Percentiles rank a stretch among this genome's conserved stretches.
phyloP scores from a whole-genome alignment of 2,113 vertebrate species.

The Charadrius vociferus region DNA sequence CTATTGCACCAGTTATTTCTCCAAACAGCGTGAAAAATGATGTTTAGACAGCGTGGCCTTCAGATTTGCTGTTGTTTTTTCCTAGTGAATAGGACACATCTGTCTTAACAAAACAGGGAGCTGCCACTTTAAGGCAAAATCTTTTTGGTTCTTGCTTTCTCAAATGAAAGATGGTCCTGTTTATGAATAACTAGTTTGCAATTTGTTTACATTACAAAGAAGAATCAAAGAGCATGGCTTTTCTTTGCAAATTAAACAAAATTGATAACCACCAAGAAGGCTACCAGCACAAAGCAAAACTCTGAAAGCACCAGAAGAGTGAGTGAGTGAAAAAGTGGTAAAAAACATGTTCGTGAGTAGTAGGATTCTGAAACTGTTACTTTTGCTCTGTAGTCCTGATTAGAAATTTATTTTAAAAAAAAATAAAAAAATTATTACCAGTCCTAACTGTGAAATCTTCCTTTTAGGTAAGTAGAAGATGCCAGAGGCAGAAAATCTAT shows the following conservation, averaged over 20 bases:
- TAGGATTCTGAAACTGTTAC: neutral
- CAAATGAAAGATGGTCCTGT: neutral
- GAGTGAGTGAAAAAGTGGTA: neutral
- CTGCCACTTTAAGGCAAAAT: slow-evolving; percentile 1
- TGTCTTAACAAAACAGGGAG: neutral
- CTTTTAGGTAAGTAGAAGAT: neutral
- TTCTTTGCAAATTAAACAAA: neutral
- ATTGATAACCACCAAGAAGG: neutral
- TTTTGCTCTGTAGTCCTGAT: neutral
- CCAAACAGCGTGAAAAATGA: neutral
- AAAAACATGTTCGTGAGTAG: neutral
- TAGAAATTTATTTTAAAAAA: neutral
- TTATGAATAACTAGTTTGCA: neutral
- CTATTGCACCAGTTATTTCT: neutral
- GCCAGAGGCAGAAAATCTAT: neutral
- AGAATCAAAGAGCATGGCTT: neutral
- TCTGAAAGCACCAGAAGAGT: neutral
- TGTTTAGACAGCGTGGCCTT: neutral
- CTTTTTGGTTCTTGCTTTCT: neutral
- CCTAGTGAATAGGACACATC: neutral
- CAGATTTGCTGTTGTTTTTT: neutral
- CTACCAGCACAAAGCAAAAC: neutral
- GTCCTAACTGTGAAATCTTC: neutral
- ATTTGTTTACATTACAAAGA: slow-evolving; percentile 13
- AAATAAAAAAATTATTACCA: neutral